Evolutionary conservation across 92 coral and sea anemone genomes (phyloP).

Genomic region (Desmophyllum pertusum): DNA sequence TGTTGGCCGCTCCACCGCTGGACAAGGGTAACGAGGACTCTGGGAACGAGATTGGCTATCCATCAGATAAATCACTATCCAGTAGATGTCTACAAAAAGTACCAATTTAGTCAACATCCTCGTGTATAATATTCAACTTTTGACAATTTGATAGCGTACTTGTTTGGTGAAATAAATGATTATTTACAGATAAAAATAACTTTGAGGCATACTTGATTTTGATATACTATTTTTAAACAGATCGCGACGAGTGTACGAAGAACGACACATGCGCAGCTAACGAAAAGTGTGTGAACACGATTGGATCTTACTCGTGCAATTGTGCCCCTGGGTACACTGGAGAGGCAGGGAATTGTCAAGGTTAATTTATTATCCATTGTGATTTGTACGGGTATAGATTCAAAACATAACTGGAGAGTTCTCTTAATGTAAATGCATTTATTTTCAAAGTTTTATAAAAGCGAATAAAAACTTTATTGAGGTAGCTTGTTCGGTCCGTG

Average conservation of each 20-base stretch:
- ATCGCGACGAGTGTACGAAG: slow-evolving; percentile 51
- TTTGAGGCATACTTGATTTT: background rate
- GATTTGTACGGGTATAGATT: background rate
- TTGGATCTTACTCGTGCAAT: slow-evolving; percentile 59
- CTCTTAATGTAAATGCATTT: background rate
- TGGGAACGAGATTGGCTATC: no score
- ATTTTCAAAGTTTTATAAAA: background rate
- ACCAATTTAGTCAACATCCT: no score
- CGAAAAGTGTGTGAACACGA: slow-evolving; percentile 54
- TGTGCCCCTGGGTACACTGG: slow-evolving; percentile 62
- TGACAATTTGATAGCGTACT: no score
- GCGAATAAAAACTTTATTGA: no score
- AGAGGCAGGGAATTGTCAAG: slow-evolving; percentile 53
- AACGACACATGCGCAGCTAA: slow-evolving; percentile 48
- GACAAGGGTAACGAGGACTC: no score
- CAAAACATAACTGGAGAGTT: background rate
- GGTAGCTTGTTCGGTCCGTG: no score
- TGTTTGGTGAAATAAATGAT: no score
- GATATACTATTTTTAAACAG: slow-evolving; percentile 13
- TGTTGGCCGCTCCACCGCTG: no score
- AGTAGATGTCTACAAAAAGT: no score
- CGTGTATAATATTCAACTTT: no score
- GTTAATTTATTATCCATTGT: slow-evolving; percentile 5
- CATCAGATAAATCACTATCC: no score
- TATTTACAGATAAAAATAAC: no score